phyloP scores from a whole-genome alignment of 1,140 invertebrate genomes.

The Tetramorium alpestre region DNA sequence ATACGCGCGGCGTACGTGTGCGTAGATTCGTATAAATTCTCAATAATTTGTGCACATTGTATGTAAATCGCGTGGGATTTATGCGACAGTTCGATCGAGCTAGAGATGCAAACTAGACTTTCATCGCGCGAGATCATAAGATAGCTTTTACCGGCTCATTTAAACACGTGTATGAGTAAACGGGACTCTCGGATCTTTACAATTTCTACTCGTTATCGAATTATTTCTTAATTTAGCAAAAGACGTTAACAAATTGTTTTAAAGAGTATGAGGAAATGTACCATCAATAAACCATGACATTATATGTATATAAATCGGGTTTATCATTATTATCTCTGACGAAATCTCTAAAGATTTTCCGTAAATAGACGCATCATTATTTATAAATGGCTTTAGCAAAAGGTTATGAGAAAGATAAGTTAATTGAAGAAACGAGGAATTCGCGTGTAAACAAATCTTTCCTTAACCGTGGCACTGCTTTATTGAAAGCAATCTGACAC shows the following conservation, averaged over 20 bases:
- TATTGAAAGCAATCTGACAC: not conserved
- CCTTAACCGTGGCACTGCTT: too few relatives aligned
- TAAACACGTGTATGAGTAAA: not conserved
- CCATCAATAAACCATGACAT: not conserved
- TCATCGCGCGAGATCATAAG: slow-evolving; percentile 28
- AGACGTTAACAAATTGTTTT: not conserved
- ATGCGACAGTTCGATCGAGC: slow-evolving; percentile 45
- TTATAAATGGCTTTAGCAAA: slow-evolving; percentile 5
- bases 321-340: not conserved
- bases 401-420: slow-evolving; percentile 36
- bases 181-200: slow-evolving; percentile 3
- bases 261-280: not conserved
- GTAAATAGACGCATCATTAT: slow-evolving; percentile 16
- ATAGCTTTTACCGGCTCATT: slow-evolving; percentile 27
- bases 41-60: slow-evolving; percentile 56
- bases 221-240: not conserved
- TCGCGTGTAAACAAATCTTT: not conserved
- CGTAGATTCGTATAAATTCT: slow-evolving; percentile 53
- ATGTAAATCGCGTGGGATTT: slow-evolving; percentile 54
- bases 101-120: slow-evolving; percentile 52
- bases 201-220: slow-evolving; percentile 2
- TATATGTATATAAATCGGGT: not conserved
- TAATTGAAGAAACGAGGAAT: slow-evolving; percentile 12
- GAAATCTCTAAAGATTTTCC: slow-evolving; percentile 6
- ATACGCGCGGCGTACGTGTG: not conserved